Conservation (phyloP, 2,888 invertebrate genomes). For the Orthosia cruda region DNA sequence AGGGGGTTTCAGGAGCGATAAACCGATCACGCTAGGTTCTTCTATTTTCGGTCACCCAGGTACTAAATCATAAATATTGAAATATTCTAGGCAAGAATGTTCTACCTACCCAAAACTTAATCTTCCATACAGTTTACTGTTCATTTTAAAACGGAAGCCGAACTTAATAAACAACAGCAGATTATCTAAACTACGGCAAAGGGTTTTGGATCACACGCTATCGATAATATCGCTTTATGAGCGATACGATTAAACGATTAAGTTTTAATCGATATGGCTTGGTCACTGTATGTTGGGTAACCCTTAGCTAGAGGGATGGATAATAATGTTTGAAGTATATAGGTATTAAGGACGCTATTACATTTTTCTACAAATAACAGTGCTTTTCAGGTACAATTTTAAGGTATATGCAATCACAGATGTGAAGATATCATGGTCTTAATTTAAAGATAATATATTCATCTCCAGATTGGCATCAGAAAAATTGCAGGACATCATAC, state of each 20-base stretch:
- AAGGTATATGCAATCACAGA: too few relatives aligned
- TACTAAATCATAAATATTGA: too few relatives aligned
- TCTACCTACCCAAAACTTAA: neutral
- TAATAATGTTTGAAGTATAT: neutral
- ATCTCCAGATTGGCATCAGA: too few relatives aligned
- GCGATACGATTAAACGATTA: conserved; percentile 48
- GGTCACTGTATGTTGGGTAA: conserved; percentile 12
- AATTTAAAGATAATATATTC: too few relatives aligned
- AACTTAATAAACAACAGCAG: conserved; percentile 23
- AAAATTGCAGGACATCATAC: too few relatives aligned
- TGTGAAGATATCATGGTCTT: too few relatives aligned
- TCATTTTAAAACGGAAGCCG: neutral
- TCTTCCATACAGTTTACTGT: neutral
- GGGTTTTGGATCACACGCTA: conserved; percentile 4
- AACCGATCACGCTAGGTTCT: too few relatives aligned
- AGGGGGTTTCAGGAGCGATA: too few relatives aligned
- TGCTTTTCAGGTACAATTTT: too few relatives aligned
- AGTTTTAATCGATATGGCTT: conserved; percentile 38
- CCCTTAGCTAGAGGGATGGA: neutral
- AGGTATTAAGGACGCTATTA: too few relatives aligned
- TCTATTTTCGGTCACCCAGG: too few relatives aligned
- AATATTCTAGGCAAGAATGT: neutral
- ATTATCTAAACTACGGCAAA: conserved; percentile 21
- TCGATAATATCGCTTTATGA: conserved; percentile 37
- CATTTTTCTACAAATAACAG: too few relatives aligned